phyloP scores from a whole-genome alignment of 2,113 vertebrate species.

The Sinocyclocheilus maitianheensis region DNA sequence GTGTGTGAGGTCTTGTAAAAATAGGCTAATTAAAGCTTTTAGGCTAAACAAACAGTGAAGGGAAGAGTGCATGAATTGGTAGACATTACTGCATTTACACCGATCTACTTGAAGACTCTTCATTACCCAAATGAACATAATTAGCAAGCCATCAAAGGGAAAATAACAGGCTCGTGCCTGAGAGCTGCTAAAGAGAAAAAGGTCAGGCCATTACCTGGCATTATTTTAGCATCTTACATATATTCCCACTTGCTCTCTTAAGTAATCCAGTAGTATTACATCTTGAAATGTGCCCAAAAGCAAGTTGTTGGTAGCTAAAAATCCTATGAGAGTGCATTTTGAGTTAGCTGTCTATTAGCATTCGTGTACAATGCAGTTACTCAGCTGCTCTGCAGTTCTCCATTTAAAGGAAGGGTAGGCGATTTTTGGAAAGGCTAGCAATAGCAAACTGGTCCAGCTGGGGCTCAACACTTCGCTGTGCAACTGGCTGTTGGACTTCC shows the following conservation, averaged over 20 bases:
- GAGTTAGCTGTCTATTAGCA: not conserved
- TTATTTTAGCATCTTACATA: slow-evolving; percentile 14
- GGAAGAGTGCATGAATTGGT: not conserved
- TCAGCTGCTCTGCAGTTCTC: too few species aligned
- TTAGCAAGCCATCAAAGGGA: slow-evolving; percentile 35
- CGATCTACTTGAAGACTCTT: slow-evolving; percentile 29
- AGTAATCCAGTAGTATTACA: not conserved
- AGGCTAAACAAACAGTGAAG: slow-evolving; percentile 7
- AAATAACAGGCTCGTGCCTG: not conserved
- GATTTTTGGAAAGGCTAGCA: too few species aligned
- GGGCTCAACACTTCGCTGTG: too few species aligned
- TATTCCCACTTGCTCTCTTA: not conserved
- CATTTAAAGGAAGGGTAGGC: too few species aligned
- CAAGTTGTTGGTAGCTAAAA: not conserved
- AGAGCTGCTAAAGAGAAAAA: slow-evolving; percentile 10
- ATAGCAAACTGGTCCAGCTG: too few species aligned
- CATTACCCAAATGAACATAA: slow-evolving; percentile 38
- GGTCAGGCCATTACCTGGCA: slow-evolving; percentile 18
- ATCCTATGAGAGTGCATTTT: not conserved
- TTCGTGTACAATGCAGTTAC: not conserved
- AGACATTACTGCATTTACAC: slow-evolving; percentile 17
- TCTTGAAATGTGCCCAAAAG: not conserved
- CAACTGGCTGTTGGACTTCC: too few species aligned
- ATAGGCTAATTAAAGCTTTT: slow-evolving; percentile 36
- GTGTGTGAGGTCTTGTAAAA: slow-evolving; percentile 2